Evolutionary conservation across 2,113 vertebrate species (phyloP), one percentile per base, ranked within the genome.

Genomic region (Spheniscus mendiculus): DNA sequence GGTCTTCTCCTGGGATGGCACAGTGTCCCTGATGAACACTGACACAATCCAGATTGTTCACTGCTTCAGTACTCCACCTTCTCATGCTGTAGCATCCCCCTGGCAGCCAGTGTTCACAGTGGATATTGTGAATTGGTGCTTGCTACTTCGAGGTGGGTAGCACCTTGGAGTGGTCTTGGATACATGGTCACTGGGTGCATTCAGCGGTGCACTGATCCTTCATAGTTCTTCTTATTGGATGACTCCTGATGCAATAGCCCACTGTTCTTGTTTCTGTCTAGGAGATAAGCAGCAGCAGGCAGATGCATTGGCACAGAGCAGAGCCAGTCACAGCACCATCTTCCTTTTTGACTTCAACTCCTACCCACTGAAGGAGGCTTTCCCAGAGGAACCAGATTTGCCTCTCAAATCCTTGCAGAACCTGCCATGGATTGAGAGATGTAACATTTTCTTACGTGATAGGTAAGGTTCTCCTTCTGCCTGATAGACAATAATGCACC

Each of bases 41-140:
- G 79, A 97, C 70, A 97, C 97, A 66, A 67, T 90, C 11, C 91
- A 97, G 65, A 34, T 61, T 6, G 30, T 98, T 96, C 99, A 97
- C 83, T 96, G 91, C 94, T 98, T 99, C 92, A 95, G 66, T 34
- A 96, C 66, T 34, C 98, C 98, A 6, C 34, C 85, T 16, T 83
- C 96, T 53, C 88, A 97, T 83, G 65, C 42, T 52, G 92, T 98
- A 30, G 95, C 78, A 2, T 71, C 74, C 9, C 96, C 98, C 83
- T 99, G 98, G 98, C 97, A 96, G 63, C 99, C 99, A 1, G 93
- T 99, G 76, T 99, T 98, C 65, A 70, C 70, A 0, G 81, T 99
- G 72, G 98, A 98, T 63, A 45, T 32, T 49, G 81, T 82, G 25
- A 98, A 97, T 15, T 96, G 97, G 7, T 97, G 82, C 69, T 96